Percentiles rank a stretch among this genome's conserved stretches.
phyloP scores from a whole-genome alignment of 2,797 vertebrate species.

The Glossophaga mutica region DNA sequence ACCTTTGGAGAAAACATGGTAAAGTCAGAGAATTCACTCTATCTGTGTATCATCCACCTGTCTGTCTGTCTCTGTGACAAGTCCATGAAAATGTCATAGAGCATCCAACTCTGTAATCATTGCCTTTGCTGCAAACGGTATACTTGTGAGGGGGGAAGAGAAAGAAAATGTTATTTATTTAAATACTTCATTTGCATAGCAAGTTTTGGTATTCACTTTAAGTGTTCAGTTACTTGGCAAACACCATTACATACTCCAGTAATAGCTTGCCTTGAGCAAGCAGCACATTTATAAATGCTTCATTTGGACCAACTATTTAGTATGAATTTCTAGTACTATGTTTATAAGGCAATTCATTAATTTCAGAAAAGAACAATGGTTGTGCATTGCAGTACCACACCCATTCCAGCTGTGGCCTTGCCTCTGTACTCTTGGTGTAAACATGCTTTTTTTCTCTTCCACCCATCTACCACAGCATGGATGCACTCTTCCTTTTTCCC shows the following conservation, averaged over 20 bases:
- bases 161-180: neutral
- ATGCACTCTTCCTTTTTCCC: neutral
- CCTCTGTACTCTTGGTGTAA: neutral
- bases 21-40: neutral
- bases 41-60: neutral
- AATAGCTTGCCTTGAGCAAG: slow-evolving; percentile 25
- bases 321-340: neutral
- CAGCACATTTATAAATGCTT: neutral
- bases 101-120: neutral
- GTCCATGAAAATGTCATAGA: neutral
- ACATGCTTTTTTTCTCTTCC: neutral
- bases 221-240: slow-evolving; percentile 1
- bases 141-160: neutral
- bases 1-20: neutral
- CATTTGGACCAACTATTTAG: neutral
- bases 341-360: neutral
- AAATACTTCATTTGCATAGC: neutral
- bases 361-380: neutral
- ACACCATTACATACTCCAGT: neutral
- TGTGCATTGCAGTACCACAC: neutral
- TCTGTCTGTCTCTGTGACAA: neutral
- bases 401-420: neutral
- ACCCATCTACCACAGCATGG: neutral
- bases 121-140: neutral
- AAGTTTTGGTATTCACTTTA: neutral